Percentiles rank a stretch among this genome's conserved stretches.
Evolutionary conservation across 2,113 vertebrate genomes (phyloP).

Genomic region (Cyanistes caeruleus): DNA sequence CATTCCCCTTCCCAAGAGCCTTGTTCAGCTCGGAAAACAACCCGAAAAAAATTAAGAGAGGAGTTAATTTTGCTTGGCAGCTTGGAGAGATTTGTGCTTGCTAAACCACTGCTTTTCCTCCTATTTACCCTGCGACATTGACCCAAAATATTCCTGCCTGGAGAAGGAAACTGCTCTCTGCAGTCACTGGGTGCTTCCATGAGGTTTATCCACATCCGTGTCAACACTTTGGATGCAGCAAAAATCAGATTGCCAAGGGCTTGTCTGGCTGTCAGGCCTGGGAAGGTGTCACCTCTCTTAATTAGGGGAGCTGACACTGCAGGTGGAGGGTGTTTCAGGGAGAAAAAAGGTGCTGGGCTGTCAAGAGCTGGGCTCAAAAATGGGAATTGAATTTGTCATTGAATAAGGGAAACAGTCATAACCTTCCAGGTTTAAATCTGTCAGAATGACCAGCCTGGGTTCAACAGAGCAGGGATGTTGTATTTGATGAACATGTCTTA

Average conservation of each 20-base stretch:
- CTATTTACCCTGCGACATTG: background rate
- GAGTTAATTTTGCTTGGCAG: background rate
- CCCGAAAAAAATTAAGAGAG: background rate
- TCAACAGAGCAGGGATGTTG: background rate
- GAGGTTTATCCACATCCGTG: background rate
- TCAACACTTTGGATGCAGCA: fast-evolving
- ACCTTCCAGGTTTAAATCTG: background rate
- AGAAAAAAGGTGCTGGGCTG: background rate
- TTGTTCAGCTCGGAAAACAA: fast-evolving
- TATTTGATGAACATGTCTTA: fast-evolving
- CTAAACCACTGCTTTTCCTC: background rate
- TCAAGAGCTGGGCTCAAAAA: background rate
- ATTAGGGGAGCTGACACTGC: background rate
- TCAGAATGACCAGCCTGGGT: background rate
- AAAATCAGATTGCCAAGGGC: background rate
- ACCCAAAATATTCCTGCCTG: background rate
- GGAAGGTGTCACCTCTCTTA: background rate
- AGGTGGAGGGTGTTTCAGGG: background rate
- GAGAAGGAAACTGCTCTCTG: background rate
- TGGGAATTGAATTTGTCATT: too few relatives aligned
- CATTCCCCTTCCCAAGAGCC: background rate
- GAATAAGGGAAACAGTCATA: background rate
- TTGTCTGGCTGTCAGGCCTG: background rate
- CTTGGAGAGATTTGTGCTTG: background rate
- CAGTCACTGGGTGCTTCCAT: fast-evolving